Evolutionary conservation across 2,113 vertebrate species (phyloP).

Genomic region (Onychorhynchus coronatus): DNA sequence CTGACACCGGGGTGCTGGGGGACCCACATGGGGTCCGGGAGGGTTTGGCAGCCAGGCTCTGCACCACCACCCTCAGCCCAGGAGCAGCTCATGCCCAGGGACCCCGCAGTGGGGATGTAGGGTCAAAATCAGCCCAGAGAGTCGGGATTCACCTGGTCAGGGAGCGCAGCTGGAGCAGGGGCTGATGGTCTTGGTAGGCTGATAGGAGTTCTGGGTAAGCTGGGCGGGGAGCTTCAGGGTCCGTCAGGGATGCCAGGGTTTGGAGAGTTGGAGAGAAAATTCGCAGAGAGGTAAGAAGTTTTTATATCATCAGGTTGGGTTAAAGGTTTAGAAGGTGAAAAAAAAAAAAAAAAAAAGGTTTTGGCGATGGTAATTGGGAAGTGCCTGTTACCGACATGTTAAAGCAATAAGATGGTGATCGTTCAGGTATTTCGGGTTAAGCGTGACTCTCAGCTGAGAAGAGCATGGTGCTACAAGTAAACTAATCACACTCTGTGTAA

Average conservation of each 20-base stretch:
- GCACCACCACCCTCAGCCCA: background rate
- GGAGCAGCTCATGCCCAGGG: too few species aligned
- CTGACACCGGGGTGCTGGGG: accelerated
- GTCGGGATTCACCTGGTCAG: background rate
- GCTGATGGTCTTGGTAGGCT: accelerated
- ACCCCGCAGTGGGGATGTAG: background rate
- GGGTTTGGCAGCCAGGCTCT: background rate
- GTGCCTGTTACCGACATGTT: background rate
- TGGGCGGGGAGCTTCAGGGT: accelerated
- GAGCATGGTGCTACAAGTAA: background rate
- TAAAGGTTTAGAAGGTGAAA: background rate
- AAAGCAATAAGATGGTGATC: background rate
- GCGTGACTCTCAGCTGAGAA: background rate
- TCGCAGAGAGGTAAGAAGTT: background rate
- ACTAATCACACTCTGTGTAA: background rate
- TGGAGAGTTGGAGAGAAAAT: background rate
- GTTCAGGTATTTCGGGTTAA: background rate
- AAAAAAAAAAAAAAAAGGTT: accelerated
- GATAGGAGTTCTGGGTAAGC: accelerated
- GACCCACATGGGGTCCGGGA: accelerated
- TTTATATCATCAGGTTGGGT: background rate
- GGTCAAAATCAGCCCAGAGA: background rate
- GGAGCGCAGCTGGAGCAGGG: background rate
- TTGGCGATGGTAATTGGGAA: background rate
- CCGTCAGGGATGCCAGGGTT: background rate